Evolutionary conservation across 1,140 invertebrate genomes (phyloP).

Genomic region (Neodiprion pinetum): DNA sequence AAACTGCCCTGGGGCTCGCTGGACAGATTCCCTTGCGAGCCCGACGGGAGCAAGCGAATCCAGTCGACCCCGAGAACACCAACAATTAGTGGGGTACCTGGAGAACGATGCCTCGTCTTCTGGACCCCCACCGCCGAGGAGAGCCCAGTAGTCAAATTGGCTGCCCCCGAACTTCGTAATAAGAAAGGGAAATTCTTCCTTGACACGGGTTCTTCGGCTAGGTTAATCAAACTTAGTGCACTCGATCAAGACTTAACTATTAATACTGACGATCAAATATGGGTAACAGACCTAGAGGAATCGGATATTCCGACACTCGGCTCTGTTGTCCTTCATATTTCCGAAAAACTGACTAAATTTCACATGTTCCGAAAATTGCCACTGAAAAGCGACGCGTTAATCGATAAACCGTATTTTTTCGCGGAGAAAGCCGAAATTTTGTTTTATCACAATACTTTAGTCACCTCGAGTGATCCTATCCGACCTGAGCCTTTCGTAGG

Average conservation of each 20-base stretch:
- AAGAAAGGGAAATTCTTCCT: background rate
- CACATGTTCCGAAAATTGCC: no score
- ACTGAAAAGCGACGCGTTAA: no score
- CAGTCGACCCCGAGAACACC: background rate
- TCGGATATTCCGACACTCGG: background rate
- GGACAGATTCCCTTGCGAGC: background rate
- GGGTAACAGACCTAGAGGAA: slow-evolving; percentile 11
- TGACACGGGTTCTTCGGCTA: slow-evolving; percentile 13
- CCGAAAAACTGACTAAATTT: no score
- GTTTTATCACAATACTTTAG: slow-evolving; percentile 4
- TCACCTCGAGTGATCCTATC: background rate
- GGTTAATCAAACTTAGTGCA: slow-evolving; percentile 15
- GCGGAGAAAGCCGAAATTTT: slow-evolving; percentile 5
- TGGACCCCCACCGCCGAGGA: slow-evolving; percentile 6
- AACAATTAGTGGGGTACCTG: slow-evolving; percentile 1
- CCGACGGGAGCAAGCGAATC: background rate
- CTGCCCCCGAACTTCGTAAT: slow-evolving; percentile 16
- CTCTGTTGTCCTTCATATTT: no score
- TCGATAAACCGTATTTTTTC: no score
- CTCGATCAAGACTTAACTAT: slow-evolving; percentile 1
- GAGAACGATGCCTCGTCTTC: slow-evolving; percentile 16
- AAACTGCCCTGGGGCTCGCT: no score
- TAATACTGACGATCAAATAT: background rate
- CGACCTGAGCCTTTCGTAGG: no score
- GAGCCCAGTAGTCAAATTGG: slow-evolving; percentile 14